phyloP scores from a whole-genome alignment of 2,113 vertebrate species.

The Arvicanthis niloticus region DNA sequence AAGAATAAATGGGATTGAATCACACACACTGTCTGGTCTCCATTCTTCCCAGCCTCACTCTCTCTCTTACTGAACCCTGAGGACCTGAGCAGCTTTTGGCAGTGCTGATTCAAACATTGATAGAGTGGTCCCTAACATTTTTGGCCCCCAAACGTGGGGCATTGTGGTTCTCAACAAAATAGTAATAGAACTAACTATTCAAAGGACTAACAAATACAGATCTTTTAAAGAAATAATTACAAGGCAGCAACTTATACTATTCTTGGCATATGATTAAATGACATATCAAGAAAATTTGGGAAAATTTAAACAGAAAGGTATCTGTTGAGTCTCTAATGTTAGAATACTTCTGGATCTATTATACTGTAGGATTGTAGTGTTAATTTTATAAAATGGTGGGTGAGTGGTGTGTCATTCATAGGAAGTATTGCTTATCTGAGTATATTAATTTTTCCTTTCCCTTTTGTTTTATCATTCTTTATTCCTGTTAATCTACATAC shows the following conservation, averaged over 20 bases:
- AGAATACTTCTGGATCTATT: background rate
- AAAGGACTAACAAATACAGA: background rate
- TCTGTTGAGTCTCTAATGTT: background rate
- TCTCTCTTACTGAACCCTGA: no score
- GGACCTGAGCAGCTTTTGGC: no score
- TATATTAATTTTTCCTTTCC: background rate
- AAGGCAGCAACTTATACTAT: background rate
- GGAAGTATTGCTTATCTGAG: background rate
- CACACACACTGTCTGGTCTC: no score
- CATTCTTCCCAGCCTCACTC: no score
- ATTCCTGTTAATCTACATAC: background rate
- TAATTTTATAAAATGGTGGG: background rate
- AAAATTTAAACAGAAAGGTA: slow-evolving; percentile 33
- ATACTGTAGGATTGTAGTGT: background rate
- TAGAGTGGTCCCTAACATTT: no score
- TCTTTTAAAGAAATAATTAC: background rate
- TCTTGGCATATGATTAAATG: slow-evolving; percentile 20
- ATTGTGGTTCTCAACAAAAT: no score
- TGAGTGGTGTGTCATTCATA: background rate
- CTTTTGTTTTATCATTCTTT: background rate
- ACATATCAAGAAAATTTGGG: background rate
- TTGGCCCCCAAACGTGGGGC: no score
- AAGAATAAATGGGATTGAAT: no score
- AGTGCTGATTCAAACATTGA: no score
- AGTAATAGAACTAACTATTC: background rate